Evolutionary conservation across 2,113 vertebrate genomes (phyloP), one percentile per base, ranked within the genome.

Genomic region (Phalacrocorax carbo): DNA sequence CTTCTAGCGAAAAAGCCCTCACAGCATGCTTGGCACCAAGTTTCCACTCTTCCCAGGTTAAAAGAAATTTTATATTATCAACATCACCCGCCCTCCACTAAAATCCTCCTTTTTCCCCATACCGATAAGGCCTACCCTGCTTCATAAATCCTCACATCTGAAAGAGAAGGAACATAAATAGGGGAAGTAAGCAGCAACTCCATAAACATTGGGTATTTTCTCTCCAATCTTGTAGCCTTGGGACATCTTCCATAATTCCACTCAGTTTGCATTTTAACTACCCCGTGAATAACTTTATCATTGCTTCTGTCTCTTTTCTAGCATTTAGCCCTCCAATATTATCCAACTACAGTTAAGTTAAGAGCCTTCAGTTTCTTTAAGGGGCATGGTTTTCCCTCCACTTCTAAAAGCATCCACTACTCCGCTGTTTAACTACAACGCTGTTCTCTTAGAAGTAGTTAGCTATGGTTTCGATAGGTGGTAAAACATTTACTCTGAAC

Each of bases 261-360:
- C 71, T 44, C 38, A 5, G 34, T 86, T 26, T 71, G 46, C 84
- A 75, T 93, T 72, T 89, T 81, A 62, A 81, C 34, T 19, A 13
- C 64, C 26, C 52, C 0, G 2, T 73, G 55, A 90, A 66, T 22
- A 55, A 38, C 38, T 65, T 78, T 11, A 32, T 13, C 40, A 36
- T 20, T 38, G n/a, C 36, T n/a, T 40, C n/a, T 26, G 5, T 23
- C 29, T 34, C 5, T 62, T 62, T 81, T 8, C 22, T 42, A 30
- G 23, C 61, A 48, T 71, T 60, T 82, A 82, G 71, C 48, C 16
- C 65, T 54, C 16, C 40, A 55, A 13, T 17, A 14, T 36, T 7
- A 30, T 1, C 58, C 51, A 30, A 51, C 2, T 4, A 27, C 1
- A 7, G 29, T 32, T 4, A 27, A 7, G 29, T 32, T 4, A 27